These are phyloP conservation scores for Sesia apiformis DNA, from an alignment of 2,888 invertebrate species.

Conservation along the genomic window DNA sequence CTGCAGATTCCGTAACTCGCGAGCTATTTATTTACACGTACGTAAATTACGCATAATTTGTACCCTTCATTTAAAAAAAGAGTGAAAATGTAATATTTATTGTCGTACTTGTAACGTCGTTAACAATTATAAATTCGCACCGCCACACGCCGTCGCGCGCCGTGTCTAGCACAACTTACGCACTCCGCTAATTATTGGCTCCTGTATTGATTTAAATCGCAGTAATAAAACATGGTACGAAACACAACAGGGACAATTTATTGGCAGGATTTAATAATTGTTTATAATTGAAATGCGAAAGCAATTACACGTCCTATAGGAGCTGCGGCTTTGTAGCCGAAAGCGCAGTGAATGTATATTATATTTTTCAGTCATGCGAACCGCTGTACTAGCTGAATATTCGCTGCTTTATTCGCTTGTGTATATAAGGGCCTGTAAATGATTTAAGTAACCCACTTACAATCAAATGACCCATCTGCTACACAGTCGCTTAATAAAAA, in stretches of 20 bases:
- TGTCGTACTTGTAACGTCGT: background rate
- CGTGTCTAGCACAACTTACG: background rate
- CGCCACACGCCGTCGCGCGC: background rate
- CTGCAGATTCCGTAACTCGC: background rate
- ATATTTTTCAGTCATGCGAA: background rate
- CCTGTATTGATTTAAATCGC: slow-evolving; percentile 34
- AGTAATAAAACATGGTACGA: slow-evolving; percentile 25
- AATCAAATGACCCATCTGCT: too few species aligned
- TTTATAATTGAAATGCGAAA: slow-evolving; percentile 43
- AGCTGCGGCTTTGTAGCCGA: slow-evolving; percentile 21
- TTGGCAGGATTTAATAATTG: slow-evolving; percentile 40
- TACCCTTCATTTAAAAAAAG: background rate
- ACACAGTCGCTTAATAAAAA: too few species aligned
- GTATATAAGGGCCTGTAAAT: too few species aligned
- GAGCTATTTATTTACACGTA: background rate
- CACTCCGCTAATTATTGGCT: slow-evolving; percentile 25
- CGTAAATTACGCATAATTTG: background rate
- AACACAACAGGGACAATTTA: slow-evolving; percentile 32
- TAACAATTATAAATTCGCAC: background rate
- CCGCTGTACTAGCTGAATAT: too few species aligned
- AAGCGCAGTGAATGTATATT: slow-evolving; percentile 15
- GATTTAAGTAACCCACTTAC: too few species aligned
- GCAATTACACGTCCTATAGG: slow-evolving; percentile 20
- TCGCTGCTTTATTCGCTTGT: too few species aligned
- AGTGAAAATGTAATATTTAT: background rate